These are phyloP conservation scores for Phytoseiulus persimilis DNA, from an alignment of 2,888 invertebrate species.

Conservation along the genomic window DNA sequence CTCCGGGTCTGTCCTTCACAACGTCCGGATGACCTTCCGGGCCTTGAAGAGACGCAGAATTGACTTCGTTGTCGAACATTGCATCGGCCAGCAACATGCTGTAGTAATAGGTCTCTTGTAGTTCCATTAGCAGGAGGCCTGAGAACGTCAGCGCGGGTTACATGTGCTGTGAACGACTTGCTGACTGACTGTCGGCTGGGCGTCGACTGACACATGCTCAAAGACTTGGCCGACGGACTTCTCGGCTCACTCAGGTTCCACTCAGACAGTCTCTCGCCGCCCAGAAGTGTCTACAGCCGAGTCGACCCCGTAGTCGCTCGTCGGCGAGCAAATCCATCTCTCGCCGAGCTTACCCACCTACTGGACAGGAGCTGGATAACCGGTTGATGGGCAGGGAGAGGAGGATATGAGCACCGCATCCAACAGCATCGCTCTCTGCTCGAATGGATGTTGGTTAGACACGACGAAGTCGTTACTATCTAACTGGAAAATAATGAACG, in stretches of 20 bases:
- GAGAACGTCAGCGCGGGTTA: not conserved
- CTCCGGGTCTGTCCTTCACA: not conserved
- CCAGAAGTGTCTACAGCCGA: no score
- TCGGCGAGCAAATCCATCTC: no score
- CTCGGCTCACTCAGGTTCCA: not conserved
- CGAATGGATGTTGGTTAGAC: not conserved
- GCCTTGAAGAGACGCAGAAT: not conserved
- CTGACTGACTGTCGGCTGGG: not conserved
- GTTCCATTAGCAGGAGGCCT: not conserved
- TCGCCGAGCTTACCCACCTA: no score
- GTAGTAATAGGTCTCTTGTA: not conserved
- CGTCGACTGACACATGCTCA: not conserved
- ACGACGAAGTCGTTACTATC: not conserved
- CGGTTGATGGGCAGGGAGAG: no score
- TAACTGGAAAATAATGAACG: constrained; percentile 38
- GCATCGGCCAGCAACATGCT: not conserved
- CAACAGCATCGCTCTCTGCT: not conserved
- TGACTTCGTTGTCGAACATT: not conserved
- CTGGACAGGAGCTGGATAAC: no score
- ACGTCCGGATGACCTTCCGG: not conserved
- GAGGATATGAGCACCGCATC: no score
- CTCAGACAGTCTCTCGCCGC: no score
- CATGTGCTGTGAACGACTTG: not conserved
- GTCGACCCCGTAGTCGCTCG: no score
- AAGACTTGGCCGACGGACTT: not conserved